Conservation (phyloP, 2,888 invertebrate species). For the Leucophenga maculata region DNA sequence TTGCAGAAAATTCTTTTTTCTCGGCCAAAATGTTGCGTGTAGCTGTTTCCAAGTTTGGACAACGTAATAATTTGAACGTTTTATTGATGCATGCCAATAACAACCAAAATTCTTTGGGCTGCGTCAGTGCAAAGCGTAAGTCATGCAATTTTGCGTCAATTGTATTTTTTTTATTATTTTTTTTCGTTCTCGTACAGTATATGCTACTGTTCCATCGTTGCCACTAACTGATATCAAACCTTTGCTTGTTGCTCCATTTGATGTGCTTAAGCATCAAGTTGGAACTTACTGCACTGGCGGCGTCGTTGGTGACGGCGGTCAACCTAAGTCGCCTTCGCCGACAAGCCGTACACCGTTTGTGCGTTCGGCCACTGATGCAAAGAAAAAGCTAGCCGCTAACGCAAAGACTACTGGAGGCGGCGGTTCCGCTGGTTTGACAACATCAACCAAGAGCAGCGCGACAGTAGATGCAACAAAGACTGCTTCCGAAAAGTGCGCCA, state of each 20-base stretch:
- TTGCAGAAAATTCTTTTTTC: neutral
- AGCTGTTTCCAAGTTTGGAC: neutral
- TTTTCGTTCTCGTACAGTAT: neutral
- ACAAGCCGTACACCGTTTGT: too few relatives aligned
- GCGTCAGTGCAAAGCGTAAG: neutral
- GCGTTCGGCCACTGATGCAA: too few relatives aligned
- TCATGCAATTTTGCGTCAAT: neutral
- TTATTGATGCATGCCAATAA: neutral
- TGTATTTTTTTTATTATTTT: neutral
- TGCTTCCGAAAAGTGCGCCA: too few relatives aligned
- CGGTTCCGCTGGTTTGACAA: too few relatives aligned
- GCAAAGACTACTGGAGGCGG: too few relatives aligned
- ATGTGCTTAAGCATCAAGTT: neutral
- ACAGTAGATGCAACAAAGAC: too few relatives aligned
- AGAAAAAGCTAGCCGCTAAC: too few relatives aligned
- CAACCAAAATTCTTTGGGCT: neutral
- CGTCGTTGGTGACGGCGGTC: neutral
- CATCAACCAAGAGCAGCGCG: too few relatives aligned
- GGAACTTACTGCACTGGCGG: neutral
- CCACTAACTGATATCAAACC: neutral
- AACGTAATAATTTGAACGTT: neutral
- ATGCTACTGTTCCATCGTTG: neutral
- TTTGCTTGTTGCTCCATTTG: neutral
- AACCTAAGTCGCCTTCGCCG: too few relatives aligned
- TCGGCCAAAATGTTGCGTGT: conserved; percentile 2